Conservation (phyloP, 2,797 vertebrate genomes). For the Lagodon rhomboides region DNA sequence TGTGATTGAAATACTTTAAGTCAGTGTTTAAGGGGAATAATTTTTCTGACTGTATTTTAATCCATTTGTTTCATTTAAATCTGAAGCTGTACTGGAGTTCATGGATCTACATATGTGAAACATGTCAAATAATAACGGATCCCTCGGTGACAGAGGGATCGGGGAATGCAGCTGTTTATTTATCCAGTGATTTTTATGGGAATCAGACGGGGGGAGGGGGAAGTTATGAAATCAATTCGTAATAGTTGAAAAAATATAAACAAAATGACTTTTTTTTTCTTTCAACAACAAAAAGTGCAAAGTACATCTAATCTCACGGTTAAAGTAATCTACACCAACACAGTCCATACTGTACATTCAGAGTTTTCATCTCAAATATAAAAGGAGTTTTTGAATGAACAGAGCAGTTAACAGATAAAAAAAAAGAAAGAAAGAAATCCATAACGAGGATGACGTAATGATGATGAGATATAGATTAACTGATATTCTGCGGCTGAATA, state of each 20-base stretch:
- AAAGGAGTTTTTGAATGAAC: slow-evolving; percentile 74
- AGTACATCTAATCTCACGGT: slow-evolving; percentile 84
- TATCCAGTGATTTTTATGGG: slow-evolving; percentile 58
- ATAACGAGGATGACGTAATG: slow-evolving; percentile 53
- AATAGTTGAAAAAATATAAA: slow-evolving; percentile 63
- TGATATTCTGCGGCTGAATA: slow-evolving; percentile 51
- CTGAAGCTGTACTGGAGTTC: slow-evolving; percentile 76
- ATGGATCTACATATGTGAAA: slow-evolving; percentile 66
- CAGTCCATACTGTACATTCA: slow-evolving; percentile 87
- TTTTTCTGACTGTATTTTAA: slow-evolving; percentile 22
- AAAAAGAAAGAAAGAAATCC: slow-evolving; percentile 2
- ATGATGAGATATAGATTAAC: slow-evolving; percentile 62
- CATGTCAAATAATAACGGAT: slow-evolving; percentile 61
- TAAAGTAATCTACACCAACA: slow-evolving; percentile 80
- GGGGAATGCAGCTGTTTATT: slow-evolving; percentile 55
- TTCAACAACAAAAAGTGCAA: slow-evolving; percentile 85
- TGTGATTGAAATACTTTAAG: too few species aligned
- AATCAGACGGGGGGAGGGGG: slow-evolving; percentile 47
- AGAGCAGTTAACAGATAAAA: slow-evolving; percentile 64
- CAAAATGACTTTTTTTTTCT: slow-evolving; percentile 57
- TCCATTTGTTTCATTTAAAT: slow-evolving; percentile 50
- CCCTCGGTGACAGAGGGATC: slow-evolving; percentile 19
- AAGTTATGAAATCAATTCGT: slow-evolving; percentile 54
- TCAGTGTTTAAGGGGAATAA: too few species aligned
- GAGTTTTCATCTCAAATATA: slow-evolving; percentile 85